These are phyloP conservation scores for Sinocyclocheilus anshuiensis DNA, from an alignment of 2,113 vertebrate species.

Conservation along the genomic window DNA sequence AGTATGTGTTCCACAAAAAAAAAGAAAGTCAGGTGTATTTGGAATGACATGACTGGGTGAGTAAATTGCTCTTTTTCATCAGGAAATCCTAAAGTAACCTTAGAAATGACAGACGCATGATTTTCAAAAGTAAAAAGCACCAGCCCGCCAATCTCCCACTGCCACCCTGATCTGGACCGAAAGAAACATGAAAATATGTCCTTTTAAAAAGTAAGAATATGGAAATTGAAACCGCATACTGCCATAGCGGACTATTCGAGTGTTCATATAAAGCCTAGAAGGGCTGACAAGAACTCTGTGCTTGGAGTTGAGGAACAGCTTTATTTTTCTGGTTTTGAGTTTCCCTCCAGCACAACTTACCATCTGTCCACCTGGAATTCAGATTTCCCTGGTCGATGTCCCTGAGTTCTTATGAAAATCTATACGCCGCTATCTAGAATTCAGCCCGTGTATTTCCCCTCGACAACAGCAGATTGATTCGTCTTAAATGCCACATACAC, in stretches of 20 bases:
- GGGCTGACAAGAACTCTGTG: neutral
- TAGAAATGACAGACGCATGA: neutral
- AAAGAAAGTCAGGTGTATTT: too few species aligned
- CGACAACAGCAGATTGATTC: constrained; percentile 17
- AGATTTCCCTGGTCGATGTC: constrained; percentile 17
- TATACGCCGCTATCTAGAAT: neutral
- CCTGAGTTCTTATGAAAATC: constrained; percentile 46
- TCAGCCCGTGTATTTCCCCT: neutral
- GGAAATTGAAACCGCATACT: neutral
- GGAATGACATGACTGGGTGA: neutral
- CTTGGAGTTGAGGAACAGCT: constrained; percentile 18
- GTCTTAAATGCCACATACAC: constrained; percentile 23
- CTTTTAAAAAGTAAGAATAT: neutral
- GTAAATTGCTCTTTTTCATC: neutral
- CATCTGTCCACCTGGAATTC: constrained; percentile 40
- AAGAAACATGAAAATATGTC: neutral
- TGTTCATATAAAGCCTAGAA: neutral
- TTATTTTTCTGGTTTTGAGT: constrained; percentile 29
- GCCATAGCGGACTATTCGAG: neutral
- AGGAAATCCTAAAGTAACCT: neutral
- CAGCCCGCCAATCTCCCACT: neutral
- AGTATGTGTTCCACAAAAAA: neutral
- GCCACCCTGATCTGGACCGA: neutral
- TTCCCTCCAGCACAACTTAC: constrained; percentile 32
- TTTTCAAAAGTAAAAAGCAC: neutral